Percentiles rank a stretch among this genome's conserved stretches.
phyloP scores from a whole-genome alignment of 2,113 vertebrate species.

The Xyliphius kryptos region DNA sequence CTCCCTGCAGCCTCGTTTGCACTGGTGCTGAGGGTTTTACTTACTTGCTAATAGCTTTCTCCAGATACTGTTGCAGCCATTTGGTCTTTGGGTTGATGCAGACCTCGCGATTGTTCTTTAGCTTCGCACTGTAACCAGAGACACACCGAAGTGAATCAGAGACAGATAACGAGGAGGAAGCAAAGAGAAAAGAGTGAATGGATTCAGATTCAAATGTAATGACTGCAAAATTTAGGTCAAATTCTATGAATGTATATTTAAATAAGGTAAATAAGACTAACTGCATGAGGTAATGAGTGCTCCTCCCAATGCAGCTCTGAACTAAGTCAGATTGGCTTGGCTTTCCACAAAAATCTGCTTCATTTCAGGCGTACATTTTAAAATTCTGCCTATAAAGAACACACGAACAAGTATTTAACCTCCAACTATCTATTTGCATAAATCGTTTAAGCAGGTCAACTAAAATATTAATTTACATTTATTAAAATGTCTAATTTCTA shows the following conservation, averaged over 20 bases:
- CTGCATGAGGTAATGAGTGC: background rate
- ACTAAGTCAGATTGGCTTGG: constrained; percentile 16
- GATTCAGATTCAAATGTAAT: background rate
- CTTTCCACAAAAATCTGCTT: background rate
- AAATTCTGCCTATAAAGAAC: too few relatives aligned
- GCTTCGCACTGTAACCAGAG: constrained; percentile 73
- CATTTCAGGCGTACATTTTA: background rate
- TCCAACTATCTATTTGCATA: too few relatives aligned
- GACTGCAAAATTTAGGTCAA: too few relatives aligned
- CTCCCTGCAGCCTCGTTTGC: constrained; percentile 17
- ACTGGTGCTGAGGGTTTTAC: constrained; percentile 52
- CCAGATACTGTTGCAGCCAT: constrained; percentile 96
- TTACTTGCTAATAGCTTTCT: constrained; percentile 98
- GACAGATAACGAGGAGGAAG: background rate
- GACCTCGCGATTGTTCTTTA: constrained; percentile 94
- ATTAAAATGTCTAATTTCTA: too few relatives aligned
- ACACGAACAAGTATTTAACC: too few relatives aligned
- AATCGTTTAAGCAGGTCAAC: too few relatives aligned
- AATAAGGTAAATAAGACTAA: background rate
- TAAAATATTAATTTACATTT: too few relatives aligned
- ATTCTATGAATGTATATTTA: too few relatives aligned
- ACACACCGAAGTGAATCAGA: constrained; percentile 15
- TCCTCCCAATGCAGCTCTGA: constrained; percentile 3
- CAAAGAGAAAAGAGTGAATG: background rate
- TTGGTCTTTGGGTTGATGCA: constrained; percentile 94